Evolutionary conservation across 2,797 vertebrate genomes (phyloP).

Genomic region (Rousettus madagascariensis): DNA sequence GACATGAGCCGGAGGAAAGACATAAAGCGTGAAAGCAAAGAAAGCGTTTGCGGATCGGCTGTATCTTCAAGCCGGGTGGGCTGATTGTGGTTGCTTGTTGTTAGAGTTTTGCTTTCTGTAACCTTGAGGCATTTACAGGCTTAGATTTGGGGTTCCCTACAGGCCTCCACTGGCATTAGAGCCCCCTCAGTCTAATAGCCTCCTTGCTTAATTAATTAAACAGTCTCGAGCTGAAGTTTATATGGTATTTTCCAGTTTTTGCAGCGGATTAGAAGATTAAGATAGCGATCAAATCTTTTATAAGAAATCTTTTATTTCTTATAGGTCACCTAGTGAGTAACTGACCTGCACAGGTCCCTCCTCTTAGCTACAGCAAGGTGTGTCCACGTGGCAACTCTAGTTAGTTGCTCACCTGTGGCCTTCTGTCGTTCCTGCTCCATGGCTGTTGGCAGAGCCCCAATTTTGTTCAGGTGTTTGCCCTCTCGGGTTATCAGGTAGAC

Average conservation of each 20-base stretch:
- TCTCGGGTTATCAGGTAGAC: not conserved
- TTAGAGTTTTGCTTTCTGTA: not conserved
- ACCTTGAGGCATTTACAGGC: not conserved
- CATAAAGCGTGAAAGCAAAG: not conserved
- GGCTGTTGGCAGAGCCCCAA: not conserved
- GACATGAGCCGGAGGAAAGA: rapidly evolving
- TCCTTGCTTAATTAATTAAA: not conserved
- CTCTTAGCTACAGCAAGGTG: not conserved
- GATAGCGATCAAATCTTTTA: not conserved
- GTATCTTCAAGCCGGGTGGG: not conserved
- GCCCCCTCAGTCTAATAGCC: not conserved
- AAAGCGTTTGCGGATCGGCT: not conserved
- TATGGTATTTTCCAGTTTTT: not conserved
- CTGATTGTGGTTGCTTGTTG: not conserved
- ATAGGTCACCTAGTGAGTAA: not conserved
- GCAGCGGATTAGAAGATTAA: not conserved
- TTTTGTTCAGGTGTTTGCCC: not conserved
- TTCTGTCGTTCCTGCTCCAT: not conserved
- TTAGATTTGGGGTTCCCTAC: not conserved
- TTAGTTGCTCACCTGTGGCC: not conserved
- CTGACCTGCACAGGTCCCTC: not conserved
- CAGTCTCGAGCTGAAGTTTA: not conserved
- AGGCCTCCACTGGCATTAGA: not conserved
- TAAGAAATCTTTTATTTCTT: not conserved
- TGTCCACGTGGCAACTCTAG: not conserved